phyloP scores from a whole-genome alignment of 2,888 invertebrate genomes.

The Spialia ferax region DNA sequence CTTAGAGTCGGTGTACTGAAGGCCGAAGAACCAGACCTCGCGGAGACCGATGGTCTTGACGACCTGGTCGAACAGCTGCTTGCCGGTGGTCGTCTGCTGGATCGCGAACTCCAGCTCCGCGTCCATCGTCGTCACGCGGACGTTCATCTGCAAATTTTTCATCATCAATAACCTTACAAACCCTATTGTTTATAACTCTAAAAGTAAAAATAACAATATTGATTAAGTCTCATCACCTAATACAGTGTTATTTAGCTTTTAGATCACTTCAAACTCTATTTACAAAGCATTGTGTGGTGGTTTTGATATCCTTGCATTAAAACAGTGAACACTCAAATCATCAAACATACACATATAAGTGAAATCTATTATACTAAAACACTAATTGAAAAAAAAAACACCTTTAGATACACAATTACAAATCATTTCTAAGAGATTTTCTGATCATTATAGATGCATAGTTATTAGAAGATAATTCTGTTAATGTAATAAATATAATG shows the following conservation, averaged over 20 bases:
- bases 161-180: neutral
- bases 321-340: neutral
- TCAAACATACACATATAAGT: neutral
- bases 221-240: neutral
- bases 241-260: constrained; percentile 3
- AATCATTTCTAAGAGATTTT: neutral
- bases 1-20: constrained; percentile 99
- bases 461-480: neutral
- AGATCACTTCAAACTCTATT: constrained; percentile 1
- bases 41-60: constrained; percentile 99
- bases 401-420: no score
- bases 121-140: constrained; percentile 99
- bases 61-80: constrained; percentile 99
- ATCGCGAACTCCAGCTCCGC: constrained; percentile 99
- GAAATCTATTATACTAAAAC: neutral
- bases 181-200: neutral
- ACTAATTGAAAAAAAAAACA: neutral
- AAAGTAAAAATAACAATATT: no score
- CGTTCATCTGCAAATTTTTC: constrained; percentile 93
- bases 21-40: constrained; percentile 99
- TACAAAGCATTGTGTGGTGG: neutral
- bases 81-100: constrained; percentile 99
- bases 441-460: neutral
- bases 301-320: neutral
- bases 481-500: no score